Evolutionary conservation across 2,888 invertebrate genomes (phyloP), one percentile per base, ranked within the genome.

Genomic region (Gastracanthus pulcherrimus): DNA sequence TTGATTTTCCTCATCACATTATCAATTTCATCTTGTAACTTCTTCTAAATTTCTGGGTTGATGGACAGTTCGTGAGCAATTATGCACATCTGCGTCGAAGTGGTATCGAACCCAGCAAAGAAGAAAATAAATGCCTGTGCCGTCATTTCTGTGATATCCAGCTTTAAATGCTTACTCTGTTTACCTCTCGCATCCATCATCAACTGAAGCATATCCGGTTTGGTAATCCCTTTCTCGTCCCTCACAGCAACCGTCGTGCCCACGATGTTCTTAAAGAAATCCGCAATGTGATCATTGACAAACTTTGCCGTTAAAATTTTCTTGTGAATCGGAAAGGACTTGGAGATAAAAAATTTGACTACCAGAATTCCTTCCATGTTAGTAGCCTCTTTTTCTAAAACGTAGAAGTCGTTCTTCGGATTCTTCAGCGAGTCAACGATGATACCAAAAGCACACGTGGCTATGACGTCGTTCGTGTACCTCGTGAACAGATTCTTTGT

Each of bases 11-110:
- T 34, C 7, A 82, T n/a, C 0, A 82, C 76, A 11, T 34, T 55
- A 55, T 89, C 89, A n/a, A 90, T 85, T 82, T 90, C 89, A 3
- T 82, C 67, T 45, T 84, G 87, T 82, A 93, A 86, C 82, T 88
- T 91, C 0, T 92, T 90, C 82, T 93, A 92, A 0, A 92, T 84
- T 0, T 92, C 87, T 0, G 89, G 87, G 82, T 93, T 86, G 1
- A 92, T 23, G 3, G 82, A 86, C 23, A 88, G 36, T 11, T 84
- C 84, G 55, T 87, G 82, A 4, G n/a, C n/a, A n/a, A n/a, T n/a
- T n/a, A n/a, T n/a, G n/a, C n/a, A n/a, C n/a, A n/a, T n/a, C n/a
- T n/a, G n/a, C n/a, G n/a, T n/a, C n/a, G n/a, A n/a, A n/a, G n/a
- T n/a, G n/a, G n/a, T n/a, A n/a, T n/a, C n/a, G n/a, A n/a, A n/a